Conservation (phyloP, 2,797 vertebrate species). For the Enteromius paludinosus region DNA sequence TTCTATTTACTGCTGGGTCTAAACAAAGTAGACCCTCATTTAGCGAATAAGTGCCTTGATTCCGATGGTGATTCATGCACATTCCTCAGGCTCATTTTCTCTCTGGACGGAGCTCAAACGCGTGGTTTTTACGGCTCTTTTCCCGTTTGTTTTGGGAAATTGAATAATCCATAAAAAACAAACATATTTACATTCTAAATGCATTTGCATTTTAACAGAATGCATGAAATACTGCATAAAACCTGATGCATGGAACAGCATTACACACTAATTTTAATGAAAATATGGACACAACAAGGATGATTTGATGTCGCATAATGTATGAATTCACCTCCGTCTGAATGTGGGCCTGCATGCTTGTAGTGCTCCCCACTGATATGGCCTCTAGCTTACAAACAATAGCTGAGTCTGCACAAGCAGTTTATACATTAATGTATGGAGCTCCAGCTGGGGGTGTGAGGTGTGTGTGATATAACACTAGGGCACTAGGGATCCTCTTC, state of each 20-base stretch:
- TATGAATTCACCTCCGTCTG: constrained; percentile 2
- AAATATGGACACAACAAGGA: constrained; percentile 15
- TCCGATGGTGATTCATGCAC: constrained; percentile 54
- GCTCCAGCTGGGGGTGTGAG: constrained; percentile 41
- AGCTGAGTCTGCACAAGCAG: constrained; percentile 54
- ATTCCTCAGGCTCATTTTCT: constrained; percentile 48
- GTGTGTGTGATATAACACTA: constrained; percentile 48
- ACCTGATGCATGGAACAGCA: constrained; percentile 9
- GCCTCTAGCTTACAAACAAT: constrained; percentile 53
- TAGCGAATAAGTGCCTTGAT: constrained; percentile 60
- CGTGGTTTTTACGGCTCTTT: constrained; percentile 30
- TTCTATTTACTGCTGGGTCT: constrained; percentile 65
- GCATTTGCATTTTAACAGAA: constrained; percentile 32
- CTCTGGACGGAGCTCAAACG: constrained; percentile 49
- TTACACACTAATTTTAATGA: constrained; percentile 30
- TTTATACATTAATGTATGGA: constrained; percentile 54
- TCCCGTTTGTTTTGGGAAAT: constrained; percentile 40
- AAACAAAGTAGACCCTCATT: constrained; percentile 64
- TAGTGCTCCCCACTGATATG: constrained; percentile 36
- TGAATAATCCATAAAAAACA: constrained; percentile 27
- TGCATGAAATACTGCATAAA: constrained; percentile 20
- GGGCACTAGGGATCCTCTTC: constrained; percentile 47
- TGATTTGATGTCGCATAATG: background rate
- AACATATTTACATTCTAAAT: constrained; percentile 39
- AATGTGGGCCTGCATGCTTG: background rate